These are phyloP conservation scores for Malurus splendens DNA, from an alignment of 2,797 vertebrate species.

Conservation along the genomic window DNA sequence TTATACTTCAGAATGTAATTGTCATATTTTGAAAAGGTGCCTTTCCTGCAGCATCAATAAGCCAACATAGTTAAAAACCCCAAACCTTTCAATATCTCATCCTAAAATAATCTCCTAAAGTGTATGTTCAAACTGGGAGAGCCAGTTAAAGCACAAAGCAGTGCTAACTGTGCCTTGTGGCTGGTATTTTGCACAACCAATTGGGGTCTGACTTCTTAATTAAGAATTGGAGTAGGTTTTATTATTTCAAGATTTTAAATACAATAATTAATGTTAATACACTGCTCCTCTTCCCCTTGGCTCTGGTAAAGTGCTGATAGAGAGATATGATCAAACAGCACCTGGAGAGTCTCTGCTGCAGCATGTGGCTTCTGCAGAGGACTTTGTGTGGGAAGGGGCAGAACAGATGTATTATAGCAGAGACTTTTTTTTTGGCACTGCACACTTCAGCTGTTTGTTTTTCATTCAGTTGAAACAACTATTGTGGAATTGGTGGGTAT, in stretches of 20 bases:
- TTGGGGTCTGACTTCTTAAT: not conserved
- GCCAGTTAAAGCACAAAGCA: not conserved
- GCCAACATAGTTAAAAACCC: not conserved
- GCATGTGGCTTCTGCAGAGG: not conserved
- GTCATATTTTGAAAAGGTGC: constrained; percentile 42
- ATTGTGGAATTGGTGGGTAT: not conserved
- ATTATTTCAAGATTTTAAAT: not conserved
- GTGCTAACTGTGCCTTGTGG: not conserved
- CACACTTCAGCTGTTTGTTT: not conserved
- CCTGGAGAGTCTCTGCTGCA: not conserved
- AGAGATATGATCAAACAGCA: not conserved
- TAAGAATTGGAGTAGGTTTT: not conserved
- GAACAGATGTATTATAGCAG: not conserved
- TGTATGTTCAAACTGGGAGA: not conserved
- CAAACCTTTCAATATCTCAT: not conserved
- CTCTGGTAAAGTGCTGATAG: not conserved
- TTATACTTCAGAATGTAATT: constrained; percentile 8
- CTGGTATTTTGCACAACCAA: not conserved
- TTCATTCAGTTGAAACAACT: not conserved
- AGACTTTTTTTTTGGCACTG: not conserved
- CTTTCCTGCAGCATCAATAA: constrained; percentile 43
- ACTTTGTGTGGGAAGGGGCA: not conserved
- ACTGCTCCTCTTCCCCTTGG: not conserved
- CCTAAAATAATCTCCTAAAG: constrained; percentile 28
- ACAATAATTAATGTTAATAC: not conserved